Conservation (phyloP, 2,888 invertebrate species). For the Hirtodrosophila duncani region DNA sequence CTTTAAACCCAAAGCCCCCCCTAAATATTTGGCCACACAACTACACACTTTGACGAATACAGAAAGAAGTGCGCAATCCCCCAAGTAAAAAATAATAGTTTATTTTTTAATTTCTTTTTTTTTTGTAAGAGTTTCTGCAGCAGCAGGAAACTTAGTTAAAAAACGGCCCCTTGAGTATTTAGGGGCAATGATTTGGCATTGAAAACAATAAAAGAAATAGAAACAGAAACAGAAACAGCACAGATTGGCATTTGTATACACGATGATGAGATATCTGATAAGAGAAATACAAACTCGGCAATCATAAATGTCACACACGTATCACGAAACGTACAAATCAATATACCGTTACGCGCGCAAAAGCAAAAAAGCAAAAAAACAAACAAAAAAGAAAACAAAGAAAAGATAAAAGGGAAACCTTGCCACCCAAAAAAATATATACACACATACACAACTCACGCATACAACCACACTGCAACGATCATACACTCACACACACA, state of each 20-base stretch:
- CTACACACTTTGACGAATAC: conserved; percentile 6
- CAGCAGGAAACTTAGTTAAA: too few species aligned
- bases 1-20: too few species aligned
- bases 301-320: conserved; percentile 2
- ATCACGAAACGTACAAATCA: neutral
- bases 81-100: too few species aligned
- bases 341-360: neutral
- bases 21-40: too few species aligned
- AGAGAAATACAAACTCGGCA: neutral
- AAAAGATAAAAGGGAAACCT: neutral
- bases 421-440: neutral
- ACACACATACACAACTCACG: conserved; percentile 1
- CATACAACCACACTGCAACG: neutral
- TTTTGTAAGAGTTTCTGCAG: too few species aligned
- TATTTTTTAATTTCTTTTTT: too few species aligned
- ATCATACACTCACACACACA: conserved; percentile 4
- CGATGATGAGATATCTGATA: neutral
- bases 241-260: conserved; percentile 47
- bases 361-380: conserved; percentile 3
- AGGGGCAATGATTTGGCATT: too few species aligned
- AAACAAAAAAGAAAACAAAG: neutral
- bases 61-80: conserved; percentile 12
- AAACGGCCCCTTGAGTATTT: too few species aligned
- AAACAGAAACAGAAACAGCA: conserved; percentile 15
- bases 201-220: too few species aligned